Evolutionary conservation across 2,113 vertebrate genomes (phyloP), one percentile per base, ranked within the genome.

Genomic region (Procavia capensis): DNA sequence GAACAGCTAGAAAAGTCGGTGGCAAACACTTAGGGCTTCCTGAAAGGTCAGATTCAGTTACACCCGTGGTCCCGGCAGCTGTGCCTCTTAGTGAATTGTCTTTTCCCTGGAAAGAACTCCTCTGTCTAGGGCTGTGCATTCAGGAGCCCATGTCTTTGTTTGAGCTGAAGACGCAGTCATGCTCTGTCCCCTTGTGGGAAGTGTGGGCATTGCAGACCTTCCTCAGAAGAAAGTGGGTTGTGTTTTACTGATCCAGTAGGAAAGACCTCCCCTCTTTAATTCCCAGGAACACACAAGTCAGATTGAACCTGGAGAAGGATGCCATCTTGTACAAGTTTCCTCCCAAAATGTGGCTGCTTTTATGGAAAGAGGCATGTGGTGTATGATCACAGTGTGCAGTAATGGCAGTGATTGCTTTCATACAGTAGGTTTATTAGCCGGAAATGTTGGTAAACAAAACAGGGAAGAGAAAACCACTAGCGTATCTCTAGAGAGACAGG

Each of bases 131-230:
- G 61, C 43, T 41, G 43, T 29, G 74, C 10, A 1, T 39, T 68
- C 91, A 27, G 5, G 93, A 41, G 82, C n/a, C 43, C 76, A 61
- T 84, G 80, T 90, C 11, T 29, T 54, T 31, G 20, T 63, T 85
- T 14, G 84, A 47, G 66, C 54, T 64, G 36, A 75, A 88, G 88
- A 74, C n/a, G 3, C 81, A 88, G 97, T 95, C 94, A 25, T 95
- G 93, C 86, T 50, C 88, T 97, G 96, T 95, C 99, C 98, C 96
- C 98, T 98, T 79, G 93, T 98, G 98, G 98, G 74, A 24, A 24
- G 6, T 34, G 5, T 74, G 31, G 22, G 27, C 70, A 97, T 83
- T 91, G 83, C 95, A 91, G 7, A 27, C 27, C 43, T 91, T 86
- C 47, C n/a, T 11, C 61, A 36, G 47, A 74, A 86, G 39, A 68